phyloP scores from a whole-genome alignment of 2,888 invertebrate species.

The Leptinotarsa rubiginosa region DNA sequence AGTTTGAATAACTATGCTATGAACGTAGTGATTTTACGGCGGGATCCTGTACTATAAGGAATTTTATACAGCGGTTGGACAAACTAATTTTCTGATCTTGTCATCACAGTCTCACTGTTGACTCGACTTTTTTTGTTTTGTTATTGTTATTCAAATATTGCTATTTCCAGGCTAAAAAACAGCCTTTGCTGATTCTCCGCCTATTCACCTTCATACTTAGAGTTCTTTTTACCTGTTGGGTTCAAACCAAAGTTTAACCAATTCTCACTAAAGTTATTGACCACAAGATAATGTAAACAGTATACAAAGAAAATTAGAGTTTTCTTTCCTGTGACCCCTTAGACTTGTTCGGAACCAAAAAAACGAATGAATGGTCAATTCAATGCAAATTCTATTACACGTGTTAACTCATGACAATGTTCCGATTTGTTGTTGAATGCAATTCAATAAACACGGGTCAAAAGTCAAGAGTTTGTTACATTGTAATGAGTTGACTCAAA shows the following conservation, averaged over 20 bases:
- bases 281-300: not conserved
- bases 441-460: not conserved
- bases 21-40: no score
- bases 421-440: slow-evolving; percentile 2
- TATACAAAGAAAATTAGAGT: not conserved
- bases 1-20: no score
- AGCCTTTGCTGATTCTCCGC: no score
- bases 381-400: not conserved
- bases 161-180: no score
- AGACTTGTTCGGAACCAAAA: not conserved
- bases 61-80: no score
- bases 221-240: no score
- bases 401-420: not conserved
- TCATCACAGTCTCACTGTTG: no score
- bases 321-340: not conserved
- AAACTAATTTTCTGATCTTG: no score
- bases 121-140: no score
- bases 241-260: not conserved
- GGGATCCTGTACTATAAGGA: no score
- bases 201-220: no score
- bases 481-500: not conserved
- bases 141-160: no score
- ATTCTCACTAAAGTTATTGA: not conserved
- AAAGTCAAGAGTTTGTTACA: not conserved
- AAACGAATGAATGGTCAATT: not conserved